A percentile compares a stretch with the other conserved stretches of the same genome.
Evolutionary conservation across 1,140 invertebrate genomes (phyloP).

Genomic region (Lordiphosa mommai): DNA sequence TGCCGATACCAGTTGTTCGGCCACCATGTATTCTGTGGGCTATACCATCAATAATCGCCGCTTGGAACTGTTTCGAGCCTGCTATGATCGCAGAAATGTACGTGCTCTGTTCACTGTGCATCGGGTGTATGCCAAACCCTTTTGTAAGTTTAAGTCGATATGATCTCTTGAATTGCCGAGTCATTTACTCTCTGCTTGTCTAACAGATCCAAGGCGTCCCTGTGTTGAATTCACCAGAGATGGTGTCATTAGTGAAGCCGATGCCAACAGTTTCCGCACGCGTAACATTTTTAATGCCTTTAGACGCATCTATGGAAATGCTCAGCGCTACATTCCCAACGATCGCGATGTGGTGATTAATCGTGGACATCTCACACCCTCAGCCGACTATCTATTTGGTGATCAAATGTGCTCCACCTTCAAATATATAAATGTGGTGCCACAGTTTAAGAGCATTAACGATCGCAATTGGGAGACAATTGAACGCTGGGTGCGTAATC

Average conservation of each 20-base stretch:
- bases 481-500: slow-evolving; percentile 45
- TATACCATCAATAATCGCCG: slow-evolving; percentile 18
- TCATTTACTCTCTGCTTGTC: not conserved
- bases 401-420: slow-evolving; percentile 62
- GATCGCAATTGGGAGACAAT: slow-evolving; percentile 80
- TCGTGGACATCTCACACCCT: slow-evolving; percentile 39
- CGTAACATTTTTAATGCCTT: slow-evolving; percentile 21
- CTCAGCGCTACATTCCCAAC: slow-evolving; percentile 24
- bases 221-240: slow-evolving; percentile 17
- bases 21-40: slow-evolving; percentile 35
- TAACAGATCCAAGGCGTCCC: slow-evolving; percentile 10
- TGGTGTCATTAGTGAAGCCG: slow-evolving; percentile 14
- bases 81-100: slow-evolving; percentile 24
- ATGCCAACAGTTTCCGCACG: slow-evolving; percentile 19
- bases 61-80: slow-evolving; percentile 33
- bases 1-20: slow-evolving; percentile 19
- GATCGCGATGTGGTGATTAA: slow-evolving; percentile 23
- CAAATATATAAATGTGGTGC: slow-evolving; percentile 80
- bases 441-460: slow-evolving; percentile 80
- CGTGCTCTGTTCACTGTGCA: slow-evolving; percentile 19
- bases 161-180: not conserved
- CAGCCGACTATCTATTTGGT: slow-evolving; percentile 28
- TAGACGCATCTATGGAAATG: slow-evolving; percentile 19
- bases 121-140: slow-evolving; percentile 27
- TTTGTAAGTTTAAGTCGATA: slow-evolving; percentile 19